phyloP scores from a whole-genome alignment of 1,140 invertebrate genomes.

The Bombyx mori region DNA sequence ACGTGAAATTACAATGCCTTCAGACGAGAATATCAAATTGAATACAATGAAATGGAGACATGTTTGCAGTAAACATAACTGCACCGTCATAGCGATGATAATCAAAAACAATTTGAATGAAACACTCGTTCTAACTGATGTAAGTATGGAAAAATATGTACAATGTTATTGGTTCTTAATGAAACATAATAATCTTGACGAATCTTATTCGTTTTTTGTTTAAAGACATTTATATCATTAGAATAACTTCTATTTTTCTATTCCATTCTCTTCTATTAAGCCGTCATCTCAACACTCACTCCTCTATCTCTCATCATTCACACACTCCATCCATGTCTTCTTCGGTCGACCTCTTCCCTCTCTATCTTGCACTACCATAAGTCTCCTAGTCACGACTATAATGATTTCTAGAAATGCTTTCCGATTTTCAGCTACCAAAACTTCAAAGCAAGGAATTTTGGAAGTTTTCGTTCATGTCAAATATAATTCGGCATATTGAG shows the following conservation, averaged over 20 bases:
- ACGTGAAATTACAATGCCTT: constrained; percentile 11
- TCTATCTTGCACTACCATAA: too few species aligned
- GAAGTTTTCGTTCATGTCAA: constrained; percentile 47
- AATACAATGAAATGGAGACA: constrained; percentile 19
- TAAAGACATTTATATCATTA: too few species aligned
- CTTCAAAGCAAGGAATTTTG: constrained; percentile 50
- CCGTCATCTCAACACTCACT: too few species aligned
- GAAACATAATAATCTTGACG: too few species aligned
- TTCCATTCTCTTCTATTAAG: too few species aligned
- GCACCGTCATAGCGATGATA: constrained; percentile 19
- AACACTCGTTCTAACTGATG: constrained; percentile 23
- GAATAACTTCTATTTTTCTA: too few species aligned
- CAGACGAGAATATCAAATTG: constrained; percentile 17
- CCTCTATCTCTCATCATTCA: too few species aligned
- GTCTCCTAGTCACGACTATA: too few species aligned
- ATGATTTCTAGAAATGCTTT: neutral
- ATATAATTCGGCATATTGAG: constrained; percentile 35
- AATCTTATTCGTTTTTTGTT: too few species aligned
- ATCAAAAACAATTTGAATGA: constrained; percentile 27
- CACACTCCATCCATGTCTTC: too few species aligned
- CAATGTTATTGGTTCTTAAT: too few species aligned
- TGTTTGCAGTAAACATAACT: constrained; percentile 27
- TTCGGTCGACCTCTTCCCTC: too few species aligned
- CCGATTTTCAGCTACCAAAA: constrained; percentile 29
- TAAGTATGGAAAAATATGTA: constrained; percentile 15